Evolutionary conservation across 2,797 vertebrate genomes (phyloP).

Genomic region (Acanthopagrus latus): DNA sequence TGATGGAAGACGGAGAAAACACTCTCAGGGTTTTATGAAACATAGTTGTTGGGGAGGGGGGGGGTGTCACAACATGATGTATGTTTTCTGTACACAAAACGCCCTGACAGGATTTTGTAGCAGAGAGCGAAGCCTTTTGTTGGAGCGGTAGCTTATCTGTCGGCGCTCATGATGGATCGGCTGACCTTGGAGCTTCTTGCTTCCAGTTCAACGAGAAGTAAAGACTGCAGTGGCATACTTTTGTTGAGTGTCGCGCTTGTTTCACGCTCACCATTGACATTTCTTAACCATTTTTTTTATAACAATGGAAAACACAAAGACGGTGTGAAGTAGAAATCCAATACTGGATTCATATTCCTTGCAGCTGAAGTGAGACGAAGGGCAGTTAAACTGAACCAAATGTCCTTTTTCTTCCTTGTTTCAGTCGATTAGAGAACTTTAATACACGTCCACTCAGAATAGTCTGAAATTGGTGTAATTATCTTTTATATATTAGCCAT

Average conservation of each 20-base stretch:
- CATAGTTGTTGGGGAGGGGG: neutral
- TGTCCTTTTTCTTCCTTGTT: too few relatives aligned
- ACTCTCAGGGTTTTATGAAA: conserved; percentile 6
- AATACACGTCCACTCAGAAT: too few relatives aligned
- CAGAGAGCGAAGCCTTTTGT: conserved; percentile 44
- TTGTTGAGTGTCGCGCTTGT: conserved; percentile 8
- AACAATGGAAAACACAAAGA: neutral
- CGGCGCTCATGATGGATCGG: conserved; percentile 48
- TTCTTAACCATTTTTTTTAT: conserved; percentile 15
- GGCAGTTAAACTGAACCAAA: too few relatives aligned
- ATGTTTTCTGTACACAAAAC: conserved; percentile 25
- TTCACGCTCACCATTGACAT: conserved; percentile 10
- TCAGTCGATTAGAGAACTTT: too few relatives aligned
- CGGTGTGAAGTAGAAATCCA: neutral
- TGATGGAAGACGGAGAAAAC: conserved; percentile 23
- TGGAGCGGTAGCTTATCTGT: conserved; percentile 44
- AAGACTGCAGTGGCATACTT: conserved; percentile 31
- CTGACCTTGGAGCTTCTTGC: conserved; percentile 46
- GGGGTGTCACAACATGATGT: conserved; percentile 14
- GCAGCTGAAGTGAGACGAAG: too few relatives aligned
- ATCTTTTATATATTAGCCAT: too few relatives aligned
- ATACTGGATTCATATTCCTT: too few relatives aligned
- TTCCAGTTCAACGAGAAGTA: conserved; percentile 32
- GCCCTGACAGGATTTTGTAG: neutral
- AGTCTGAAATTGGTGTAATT: too few relatives aligned